Conservation (phyloP, 2,888 invertebrate species). For the Clusia tigrina region DNA sequence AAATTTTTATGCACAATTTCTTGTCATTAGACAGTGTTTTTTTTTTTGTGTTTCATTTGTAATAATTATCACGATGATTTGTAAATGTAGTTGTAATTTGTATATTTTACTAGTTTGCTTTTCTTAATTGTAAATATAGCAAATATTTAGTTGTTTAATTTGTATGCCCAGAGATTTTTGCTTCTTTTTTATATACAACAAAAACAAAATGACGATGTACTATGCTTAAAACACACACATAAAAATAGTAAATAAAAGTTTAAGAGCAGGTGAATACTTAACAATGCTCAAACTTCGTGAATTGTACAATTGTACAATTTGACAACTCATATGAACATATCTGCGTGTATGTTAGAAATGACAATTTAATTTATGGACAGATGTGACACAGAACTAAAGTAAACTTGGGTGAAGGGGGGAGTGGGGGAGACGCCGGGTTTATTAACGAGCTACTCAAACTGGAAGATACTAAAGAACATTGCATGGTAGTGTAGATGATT, state of each 20-base stretch:
- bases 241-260: neutral
- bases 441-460: too few relatives aligned
- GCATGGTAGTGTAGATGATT: too few relatives aligned
- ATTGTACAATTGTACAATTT: neutral
- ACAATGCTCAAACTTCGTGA: neutral
- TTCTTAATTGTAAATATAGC: slow-evolving; percentile 7
- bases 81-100: slow-evolving; percentile 6
- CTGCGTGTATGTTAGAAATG: too few relatives aligned
- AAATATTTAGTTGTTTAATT: slow-evolving; percentile 15
- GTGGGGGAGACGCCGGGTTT: too few relatives aligned
- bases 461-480: too few relatives aligned
- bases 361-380: too few relatives aligned
- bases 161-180: neutral
- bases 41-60: slow-evolving; percentile 7
- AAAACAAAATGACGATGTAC: neutral
- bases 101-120: neutral
- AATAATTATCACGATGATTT: neutral
- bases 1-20: slow-evolving; percentile 36
- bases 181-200: neutral
- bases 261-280: neutral
- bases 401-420: too few relatives aligned
- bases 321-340: neutral
- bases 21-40: slow-evolving; percentile 41
- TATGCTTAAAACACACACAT: neutral
- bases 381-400: too few relatives aligned